These are phyloP conservation scores for Teleopsis dalmanni DNA, from an alignment of 1,140 invertebrate species.

Conservation along the genomic window DNA sequence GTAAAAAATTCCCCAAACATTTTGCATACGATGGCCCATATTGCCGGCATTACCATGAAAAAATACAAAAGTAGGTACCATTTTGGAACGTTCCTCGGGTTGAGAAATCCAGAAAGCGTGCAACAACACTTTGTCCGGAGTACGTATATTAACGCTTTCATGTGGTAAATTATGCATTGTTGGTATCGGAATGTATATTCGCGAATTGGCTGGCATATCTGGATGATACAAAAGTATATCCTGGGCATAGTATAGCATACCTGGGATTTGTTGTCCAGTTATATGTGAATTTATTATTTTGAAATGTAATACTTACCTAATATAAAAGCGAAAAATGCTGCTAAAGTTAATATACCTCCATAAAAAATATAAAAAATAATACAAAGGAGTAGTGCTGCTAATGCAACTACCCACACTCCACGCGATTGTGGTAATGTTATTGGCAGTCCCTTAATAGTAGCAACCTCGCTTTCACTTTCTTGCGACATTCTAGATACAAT, in stretches of 20 bases:
- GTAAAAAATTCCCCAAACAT: conserved; percentile 70
- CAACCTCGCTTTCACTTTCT: not conserved
- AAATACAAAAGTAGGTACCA: conserved; percentile 74
- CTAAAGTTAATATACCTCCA: conserved; percentile 63
- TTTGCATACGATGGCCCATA: conserved; percentile 81
- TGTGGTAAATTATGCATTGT: conserved; percentile 69
- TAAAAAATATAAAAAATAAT: conserved; percentile 75
- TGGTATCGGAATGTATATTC: conserved; percentile 78
- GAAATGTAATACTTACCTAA: conserved; percentile 50
- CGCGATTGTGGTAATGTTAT: conserved; percentile 28
- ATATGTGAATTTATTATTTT: not conserved
- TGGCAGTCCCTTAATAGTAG: too few species aligned
- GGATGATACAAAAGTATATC: conserved; percentile 84
- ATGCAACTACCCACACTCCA: conserved; percentile 26
- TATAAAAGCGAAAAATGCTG: conserved; percentile 58
- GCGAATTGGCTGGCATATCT: conserved; percentile 75
- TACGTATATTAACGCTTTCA: conserved; percentile 64
- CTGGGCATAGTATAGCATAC: conserved; percentile 74
- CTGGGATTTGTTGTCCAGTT: conserved; percentile 47
- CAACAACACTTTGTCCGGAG: conserved; percentile 70
- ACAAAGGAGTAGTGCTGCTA: conserved; percentile 25
- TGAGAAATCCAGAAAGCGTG: conserved; percentile 85
- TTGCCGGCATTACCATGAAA: conserved; percentile 96
- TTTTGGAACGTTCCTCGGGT: conserved; percentile 53
- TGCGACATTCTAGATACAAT: too few species aligned